Evolutionary conservation across 1,140 invertebrate genomes (phyloP), one percentile per base, ranked within the genome.

Genomic region (Drosophila seguyi): DNA sequence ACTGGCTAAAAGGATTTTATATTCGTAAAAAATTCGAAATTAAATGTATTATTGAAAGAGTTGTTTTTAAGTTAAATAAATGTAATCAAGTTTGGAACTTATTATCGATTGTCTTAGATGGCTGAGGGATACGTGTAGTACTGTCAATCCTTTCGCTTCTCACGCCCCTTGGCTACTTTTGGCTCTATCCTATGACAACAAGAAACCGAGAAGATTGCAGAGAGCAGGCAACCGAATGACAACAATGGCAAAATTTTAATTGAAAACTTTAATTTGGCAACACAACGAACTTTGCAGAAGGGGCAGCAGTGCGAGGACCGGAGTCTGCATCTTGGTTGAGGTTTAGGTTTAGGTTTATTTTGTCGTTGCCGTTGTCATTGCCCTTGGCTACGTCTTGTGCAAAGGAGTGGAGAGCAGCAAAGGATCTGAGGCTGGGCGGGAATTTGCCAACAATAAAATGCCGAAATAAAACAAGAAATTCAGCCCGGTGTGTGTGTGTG

Each of bases 211-310:
- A 76, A 68, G 55, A 67, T 75, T 34, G 60, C 66, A 72, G 27
- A 74, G 47, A 73, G 72, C 61, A 57, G 66, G 66, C 69, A 73
- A 60, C 56, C 59, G 60, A 85, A 86, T 50, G 60, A 79, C 66
- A 90, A 85, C 71, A 84, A 80, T 68, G 81, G 77, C 74, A 65
- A 81, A 84, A 75, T 85, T 90, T 90, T 90, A 90, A 90, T 90
- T 90, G 81, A 90, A 90, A 90, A 90, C 75, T 90, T 90, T 90
- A 90, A 90, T 90, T 90, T 90, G 69, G 85, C 77, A 84, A 84
- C 79, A 79, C 34, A 77, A 68, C 56, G 71, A 75, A 65, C 65
- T 77, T 71, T 44, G 61, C 66, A 38, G 29, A 66, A 34, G 59
- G 36, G 38, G 56, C 44, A 48, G 57, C 11, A 57, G 61, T 29